Evolutionary conservation across 2,113 vertebrate genomes (phyloP).

Genomic region (Mormyrus iriodes): DNA sequence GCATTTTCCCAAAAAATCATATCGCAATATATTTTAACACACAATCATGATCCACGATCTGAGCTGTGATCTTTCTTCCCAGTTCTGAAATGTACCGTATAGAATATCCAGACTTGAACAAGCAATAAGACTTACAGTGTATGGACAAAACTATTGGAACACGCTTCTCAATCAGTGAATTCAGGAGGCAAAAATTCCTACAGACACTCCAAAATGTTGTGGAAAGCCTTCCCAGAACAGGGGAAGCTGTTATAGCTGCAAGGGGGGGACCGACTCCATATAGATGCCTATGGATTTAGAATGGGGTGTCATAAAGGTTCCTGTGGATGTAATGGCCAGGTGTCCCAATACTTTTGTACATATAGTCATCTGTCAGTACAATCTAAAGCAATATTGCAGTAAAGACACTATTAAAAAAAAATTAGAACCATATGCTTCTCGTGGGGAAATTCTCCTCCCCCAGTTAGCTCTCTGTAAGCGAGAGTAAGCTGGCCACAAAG

Average conservation of each 20-base stretch:
- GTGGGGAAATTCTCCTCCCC: too few species aligned
- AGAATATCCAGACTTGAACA: not conserved
- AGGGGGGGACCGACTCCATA: not conserved
- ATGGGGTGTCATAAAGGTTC: not conserved
- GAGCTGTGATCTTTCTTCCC: not conserved
- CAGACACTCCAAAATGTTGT: not conserved
- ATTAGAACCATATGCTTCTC: too few species aligned
- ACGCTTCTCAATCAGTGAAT: not conserved
- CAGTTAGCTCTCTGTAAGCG: too few species aligned
- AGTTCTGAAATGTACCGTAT: not conserved
- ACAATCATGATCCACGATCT: not conserved
- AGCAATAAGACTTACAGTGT: not conserved
- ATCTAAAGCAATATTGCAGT: not conserved
- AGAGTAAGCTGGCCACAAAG: too few species aligned
- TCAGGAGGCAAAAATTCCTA: not conserved
- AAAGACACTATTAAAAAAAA: too few species aligned
- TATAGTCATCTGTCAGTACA: not conserved
- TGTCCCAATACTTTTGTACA: not conserved
- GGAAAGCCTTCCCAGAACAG: not conserved
- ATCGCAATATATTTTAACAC: not conserved
- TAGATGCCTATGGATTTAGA: not conserved
- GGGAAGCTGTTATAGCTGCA: not conserved
- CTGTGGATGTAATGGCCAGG: not conserved
- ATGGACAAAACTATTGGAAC: not conserved
- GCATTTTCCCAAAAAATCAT: not conserved